These are phyloP conservation scores for Cyprinodon diabolis DNA, from an alignment of 2,797 vertebrate genomes.

Conservation along the genomic window DNA sequence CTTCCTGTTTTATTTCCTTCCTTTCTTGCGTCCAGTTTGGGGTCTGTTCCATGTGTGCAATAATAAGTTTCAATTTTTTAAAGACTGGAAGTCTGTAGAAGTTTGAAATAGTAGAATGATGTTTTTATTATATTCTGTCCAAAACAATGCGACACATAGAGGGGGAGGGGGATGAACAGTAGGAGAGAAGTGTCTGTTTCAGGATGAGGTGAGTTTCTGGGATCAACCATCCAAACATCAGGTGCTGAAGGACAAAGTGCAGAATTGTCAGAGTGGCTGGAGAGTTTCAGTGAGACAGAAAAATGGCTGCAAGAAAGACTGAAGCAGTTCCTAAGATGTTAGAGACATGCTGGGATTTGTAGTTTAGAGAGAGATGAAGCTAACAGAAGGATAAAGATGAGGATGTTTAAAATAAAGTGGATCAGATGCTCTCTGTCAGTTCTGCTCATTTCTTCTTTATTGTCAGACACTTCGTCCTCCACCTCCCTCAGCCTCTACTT, in stretches of 20 bases:
- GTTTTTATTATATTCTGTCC: neutral
- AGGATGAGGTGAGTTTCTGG: neutral
- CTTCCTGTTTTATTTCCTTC: neutral
- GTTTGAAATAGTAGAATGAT: too few relatives aligned
- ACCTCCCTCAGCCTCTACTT: slow-evolving; percentile 49
- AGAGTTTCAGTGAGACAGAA: neutral
- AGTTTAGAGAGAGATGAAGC: neutral
- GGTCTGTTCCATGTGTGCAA: neutral
- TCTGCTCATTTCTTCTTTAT: slow-evolving; percentile 34
- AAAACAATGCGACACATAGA: neutral
- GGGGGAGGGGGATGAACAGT: too few relatives aligned
- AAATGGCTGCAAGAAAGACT: neutral
- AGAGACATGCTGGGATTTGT: neutral
- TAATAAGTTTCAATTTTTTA: too few relatives aligned
- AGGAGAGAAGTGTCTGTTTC: too few relatives aligned
- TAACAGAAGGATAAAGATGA: neutral
- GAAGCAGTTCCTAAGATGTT: neutral
- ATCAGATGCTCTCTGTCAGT: slow-evolving; percentile 7
- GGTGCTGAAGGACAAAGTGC: neutral
- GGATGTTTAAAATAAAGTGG: neutral
- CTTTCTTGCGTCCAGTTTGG: neutral
- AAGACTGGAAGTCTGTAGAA: too few relatives aligned
- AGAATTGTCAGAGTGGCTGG: neutral
- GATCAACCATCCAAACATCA: neutral
- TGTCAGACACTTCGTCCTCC: slow-evolving; percentile 58